Evolutionary conservation across 2,113 vertebrate species (phyloP).

Genomic region (Eudyptes chrysolophus): DNA sequence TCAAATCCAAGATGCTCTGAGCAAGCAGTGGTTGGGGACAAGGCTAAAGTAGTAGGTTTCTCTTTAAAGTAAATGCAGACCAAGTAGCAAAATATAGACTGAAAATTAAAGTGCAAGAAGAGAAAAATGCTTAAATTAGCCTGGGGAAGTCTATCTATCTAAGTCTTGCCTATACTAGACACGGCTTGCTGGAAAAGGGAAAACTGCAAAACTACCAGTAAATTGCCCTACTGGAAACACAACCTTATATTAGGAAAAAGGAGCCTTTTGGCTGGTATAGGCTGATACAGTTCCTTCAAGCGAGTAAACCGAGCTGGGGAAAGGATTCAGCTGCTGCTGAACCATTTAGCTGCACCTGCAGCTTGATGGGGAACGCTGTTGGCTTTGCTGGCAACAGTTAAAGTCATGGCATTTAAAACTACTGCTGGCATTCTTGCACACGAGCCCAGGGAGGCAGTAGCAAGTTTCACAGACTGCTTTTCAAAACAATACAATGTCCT

Average conservation of each 20-base stretch:
- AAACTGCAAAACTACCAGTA: neutral
- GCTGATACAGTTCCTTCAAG: neutral
- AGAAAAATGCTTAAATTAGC: constrained; percentile 33
- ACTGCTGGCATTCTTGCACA: neutral
- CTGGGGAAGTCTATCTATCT: neutral
- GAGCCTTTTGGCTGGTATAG: neutral
- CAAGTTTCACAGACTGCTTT: neutral
- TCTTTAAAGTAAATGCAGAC: constrained; percentile 30
- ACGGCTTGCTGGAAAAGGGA: neutral
- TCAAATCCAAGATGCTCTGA: neutral
- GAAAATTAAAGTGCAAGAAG: constrained; percentile 54
- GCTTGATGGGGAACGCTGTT: neutral
- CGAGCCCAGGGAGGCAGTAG: neutral
- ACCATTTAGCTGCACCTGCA: neutral
- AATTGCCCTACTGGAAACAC: neutral
- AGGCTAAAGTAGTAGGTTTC: constrained; percentile 46
- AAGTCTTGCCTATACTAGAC: neutral
- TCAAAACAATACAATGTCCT: neutral
- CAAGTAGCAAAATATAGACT: constrained; percentile 41
- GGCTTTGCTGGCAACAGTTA: neutral
- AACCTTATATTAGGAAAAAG: neutral
- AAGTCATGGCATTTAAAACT: neutral
- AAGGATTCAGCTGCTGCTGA: neutral
- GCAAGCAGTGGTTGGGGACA: neutral
- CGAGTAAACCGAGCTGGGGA: neutral